Evolutionary conservation across 35 echinoderm and acorn worm species (phyloP).

Genomic region (Apostichopus japonicus): DNA sequence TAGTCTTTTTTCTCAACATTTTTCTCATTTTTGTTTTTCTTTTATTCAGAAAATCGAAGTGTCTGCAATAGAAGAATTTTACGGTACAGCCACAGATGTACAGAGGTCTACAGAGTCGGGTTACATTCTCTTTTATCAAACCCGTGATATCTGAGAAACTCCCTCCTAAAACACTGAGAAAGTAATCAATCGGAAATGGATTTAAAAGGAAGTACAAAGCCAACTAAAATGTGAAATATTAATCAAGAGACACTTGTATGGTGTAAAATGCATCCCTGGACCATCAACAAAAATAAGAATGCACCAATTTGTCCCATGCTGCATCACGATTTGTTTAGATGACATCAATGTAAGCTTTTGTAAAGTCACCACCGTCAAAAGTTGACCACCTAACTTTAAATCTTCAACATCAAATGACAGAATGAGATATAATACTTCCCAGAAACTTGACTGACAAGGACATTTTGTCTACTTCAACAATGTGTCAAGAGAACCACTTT

Average conservation of each 20-base stretch:
- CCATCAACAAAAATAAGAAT: no score
- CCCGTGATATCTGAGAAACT: constrained; percentile 61
- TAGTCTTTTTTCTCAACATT: not conserved
- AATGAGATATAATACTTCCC: no score
- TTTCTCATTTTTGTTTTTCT: not conserved
- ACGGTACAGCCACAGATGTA: constrained; percentile 93
- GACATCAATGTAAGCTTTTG: no score
- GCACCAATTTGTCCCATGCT: no score
- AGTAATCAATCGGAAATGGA: not conserved
- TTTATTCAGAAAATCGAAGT: constrained; percentile 95
- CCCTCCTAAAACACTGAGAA: not conserved
- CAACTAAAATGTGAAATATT: not conserved
- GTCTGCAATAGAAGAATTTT: constrained; percentile 97
- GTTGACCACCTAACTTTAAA: no score
- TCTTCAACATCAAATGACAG: no score
- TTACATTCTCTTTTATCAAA: constrained; percentile 97
- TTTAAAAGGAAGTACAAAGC: not conserved
- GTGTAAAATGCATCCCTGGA: no score
- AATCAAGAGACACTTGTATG: not conserved
- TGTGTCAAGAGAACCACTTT: no score
- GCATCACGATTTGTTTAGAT: no score
- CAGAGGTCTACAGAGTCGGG: constrained; percentile 99
- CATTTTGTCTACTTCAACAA: no score
- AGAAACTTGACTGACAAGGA: no score
- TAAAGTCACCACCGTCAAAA: no score